Evolutionary conservation across 2,113 vertebrate species (phyloP).

Genomic region (Erinaceus europaeus): DNA sequence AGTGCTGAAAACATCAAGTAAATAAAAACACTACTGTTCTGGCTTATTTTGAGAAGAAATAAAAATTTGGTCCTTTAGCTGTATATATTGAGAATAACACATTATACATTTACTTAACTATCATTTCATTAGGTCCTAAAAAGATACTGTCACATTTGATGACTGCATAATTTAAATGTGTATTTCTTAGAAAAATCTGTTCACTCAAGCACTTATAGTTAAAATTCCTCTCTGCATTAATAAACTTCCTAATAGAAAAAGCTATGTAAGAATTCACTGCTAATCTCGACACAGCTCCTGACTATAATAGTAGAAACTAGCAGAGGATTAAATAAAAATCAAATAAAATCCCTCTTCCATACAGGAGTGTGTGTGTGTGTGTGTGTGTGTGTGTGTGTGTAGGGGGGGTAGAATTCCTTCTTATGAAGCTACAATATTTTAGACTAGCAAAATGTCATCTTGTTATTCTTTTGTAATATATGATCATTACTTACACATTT

Average conservation of each 20-base stretch:
- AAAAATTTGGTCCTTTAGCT: constrained; percentile 32
- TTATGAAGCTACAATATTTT: not conserved
- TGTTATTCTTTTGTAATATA: not conserved
- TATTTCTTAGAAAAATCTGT: constrained; percentile 59
- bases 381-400: too few species aligned
- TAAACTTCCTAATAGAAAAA: constrained; percentile 38
- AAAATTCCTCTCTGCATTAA: constrained; percentile 40
- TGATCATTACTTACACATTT: not conserved
- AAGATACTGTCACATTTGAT: constrained; percentile 50
- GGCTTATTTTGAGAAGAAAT: constrained; percentile 13
- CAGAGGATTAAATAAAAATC: constrained; percentile 38
- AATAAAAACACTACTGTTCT: not conserved
- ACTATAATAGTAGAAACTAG: not conserved
- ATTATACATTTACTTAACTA: not conserved
- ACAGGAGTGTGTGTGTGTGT: too few species aligned
- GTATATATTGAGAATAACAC: not conserved
- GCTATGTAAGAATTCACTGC: not conserved
- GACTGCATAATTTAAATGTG: constrained; percentile 45
- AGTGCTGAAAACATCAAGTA: not conserved
- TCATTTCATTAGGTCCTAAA: constrained; percentile 45
- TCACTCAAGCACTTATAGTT: constrained; percentile 32
- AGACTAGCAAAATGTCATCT: not conserved
- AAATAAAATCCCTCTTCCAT: constrained; percentile 40
- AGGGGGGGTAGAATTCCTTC: not conserved
- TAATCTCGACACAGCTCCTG: not conserved